A percentile compares a stretch with the other conserved stretches of the same genome.
Conservation (phyloP, 2,797 vertebrate genomes). For the Pachyuromys duprasi region DNA sequence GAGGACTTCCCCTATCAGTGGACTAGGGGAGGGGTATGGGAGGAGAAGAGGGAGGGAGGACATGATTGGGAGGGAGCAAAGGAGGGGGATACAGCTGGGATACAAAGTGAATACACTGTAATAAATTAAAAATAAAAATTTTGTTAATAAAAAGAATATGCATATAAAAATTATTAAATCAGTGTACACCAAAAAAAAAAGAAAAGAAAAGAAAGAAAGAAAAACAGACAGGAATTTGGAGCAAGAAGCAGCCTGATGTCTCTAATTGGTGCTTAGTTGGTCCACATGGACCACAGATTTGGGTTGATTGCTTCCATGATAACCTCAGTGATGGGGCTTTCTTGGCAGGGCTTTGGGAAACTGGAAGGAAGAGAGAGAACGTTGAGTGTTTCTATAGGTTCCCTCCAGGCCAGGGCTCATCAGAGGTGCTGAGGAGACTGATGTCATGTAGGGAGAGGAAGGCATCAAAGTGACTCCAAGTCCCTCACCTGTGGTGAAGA, state of each 20-base stretch:
- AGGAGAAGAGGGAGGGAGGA: too few species aligned
- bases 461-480: rapidly evolving
- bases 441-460: rapidly evolving
- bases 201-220: neutral
- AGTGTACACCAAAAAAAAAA: too few species aligned
- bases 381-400: neutral
- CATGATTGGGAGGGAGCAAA: too few species aligned
- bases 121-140: too few species aligned
- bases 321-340: neutral
- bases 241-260: neutral
- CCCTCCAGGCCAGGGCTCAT: neutral
- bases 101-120: too few species aligned
- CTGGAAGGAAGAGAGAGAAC: neutral
- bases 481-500: slow-evolving; percentile 95
- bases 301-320: neutral
- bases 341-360: neutral
- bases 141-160: too few species aligned
- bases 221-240: neutral
- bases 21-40: too few species aligned
- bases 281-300: neutral
- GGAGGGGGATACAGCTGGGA: too few species aligned
- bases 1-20: too few species aligned
- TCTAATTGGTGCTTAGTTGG: neutral
- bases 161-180: too few species aligned
- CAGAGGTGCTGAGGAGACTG: neutral